These are phyloP conservation scores for Hirtodrosophila histrioides DNA, from an alignment of 2,888 invertebrate species.

Conservation along the genomic window DNA sequence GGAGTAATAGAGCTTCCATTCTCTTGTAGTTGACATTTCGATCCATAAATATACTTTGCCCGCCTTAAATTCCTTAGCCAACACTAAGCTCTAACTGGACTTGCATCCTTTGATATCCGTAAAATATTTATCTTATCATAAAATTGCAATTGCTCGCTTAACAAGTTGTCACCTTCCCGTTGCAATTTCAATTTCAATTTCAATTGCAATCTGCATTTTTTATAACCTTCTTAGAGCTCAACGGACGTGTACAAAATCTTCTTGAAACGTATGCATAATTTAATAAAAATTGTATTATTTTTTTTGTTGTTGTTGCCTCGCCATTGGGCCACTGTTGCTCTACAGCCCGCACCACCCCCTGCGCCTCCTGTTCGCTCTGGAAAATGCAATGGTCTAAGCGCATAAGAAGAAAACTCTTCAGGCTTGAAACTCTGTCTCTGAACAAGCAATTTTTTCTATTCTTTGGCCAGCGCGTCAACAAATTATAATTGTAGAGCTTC, in stretches of 20 bases:
- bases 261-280: conserved; percentile 28
- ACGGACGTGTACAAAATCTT: neutral
- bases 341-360: neutral
- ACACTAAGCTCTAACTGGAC: no score
- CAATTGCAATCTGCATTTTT: conserved; percentile 8
- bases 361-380: neutral
- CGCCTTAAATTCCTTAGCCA: no score
- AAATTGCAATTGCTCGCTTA: neutral
- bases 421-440: conserved; percentile 21
- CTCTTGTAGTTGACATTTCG: no score
- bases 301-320: conserved; percentile 34
- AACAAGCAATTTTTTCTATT: conserved; percentile 21
- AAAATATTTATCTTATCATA: no score
- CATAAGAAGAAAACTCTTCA: conserved; percentile 8
- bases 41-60: no score
- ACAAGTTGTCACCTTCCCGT: conserved; percentile 7
- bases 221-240: neutral
- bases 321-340: no score
- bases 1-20: no score
- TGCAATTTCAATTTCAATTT: neutral
- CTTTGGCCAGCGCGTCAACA: conserved; percentile 50
- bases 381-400: neutral
- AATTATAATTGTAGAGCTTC: conserved; percentile 61
- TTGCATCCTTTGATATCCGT: no score
- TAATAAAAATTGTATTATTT: conserved; percentile 36